A percentile compares a stretch with the other conserved stretches of the same genome.
Conservation (phyloP, 1,140 invertebrate species). For the Nixonia krombeini region DNA sequence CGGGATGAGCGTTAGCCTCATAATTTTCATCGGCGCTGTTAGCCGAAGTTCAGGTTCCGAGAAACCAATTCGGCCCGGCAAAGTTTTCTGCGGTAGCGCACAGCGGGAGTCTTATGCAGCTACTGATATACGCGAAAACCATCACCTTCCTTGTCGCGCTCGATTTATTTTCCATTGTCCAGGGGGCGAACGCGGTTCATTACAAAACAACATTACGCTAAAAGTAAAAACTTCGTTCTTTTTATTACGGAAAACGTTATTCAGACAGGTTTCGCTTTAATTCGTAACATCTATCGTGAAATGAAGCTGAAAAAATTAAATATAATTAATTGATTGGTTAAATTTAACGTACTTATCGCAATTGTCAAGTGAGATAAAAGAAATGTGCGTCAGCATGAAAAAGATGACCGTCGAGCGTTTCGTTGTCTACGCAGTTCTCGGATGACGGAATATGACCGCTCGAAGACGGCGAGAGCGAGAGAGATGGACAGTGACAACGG, state of each 20-base stretch:
- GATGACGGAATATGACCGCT: conserved; percentile 6
- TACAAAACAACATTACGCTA: background rate
- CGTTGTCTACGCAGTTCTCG: no score
- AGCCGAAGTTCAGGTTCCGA: conserved; percentile 37
- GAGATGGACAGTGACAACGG: conserved; percentile 16
- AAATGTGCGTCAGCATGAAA: no score
- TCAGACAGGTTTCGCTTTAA: no score
- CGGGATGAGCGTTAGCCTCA: conserved; percentile 39
- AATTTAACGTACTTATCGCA: no score
- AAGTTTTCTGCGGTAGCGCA: conserved; percentile 36
- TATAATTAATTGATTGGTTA: background rate
- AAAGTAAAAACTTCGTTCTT: background rate
- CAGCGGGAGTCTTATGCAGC: conserved; percentile 28
- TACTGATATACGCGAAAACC: conserved; percentile 39
- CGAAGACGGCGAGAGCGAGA: no score
- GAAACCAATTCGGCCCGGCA: conserved; percentile 37
- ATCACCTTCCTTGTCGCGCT: no score
- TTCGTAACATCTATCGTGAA: no score
- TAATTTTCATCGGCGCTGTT: conserved; percentile 42
- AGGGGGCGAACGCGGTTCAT: background rate
- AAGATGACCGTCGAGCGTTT: no score
- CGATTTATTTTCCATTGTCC: background rate
- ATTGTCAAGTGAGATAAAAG: no score
- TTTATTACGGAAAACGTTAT: no score
- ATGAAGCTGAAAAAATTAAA: no score